Percentiles rank a stretch among this genome's conserved stretches.
Conservation (phyloP, 37 sponge, comb jelly and placozoan genomes). For the Hexactinellida sp. region DNA sequence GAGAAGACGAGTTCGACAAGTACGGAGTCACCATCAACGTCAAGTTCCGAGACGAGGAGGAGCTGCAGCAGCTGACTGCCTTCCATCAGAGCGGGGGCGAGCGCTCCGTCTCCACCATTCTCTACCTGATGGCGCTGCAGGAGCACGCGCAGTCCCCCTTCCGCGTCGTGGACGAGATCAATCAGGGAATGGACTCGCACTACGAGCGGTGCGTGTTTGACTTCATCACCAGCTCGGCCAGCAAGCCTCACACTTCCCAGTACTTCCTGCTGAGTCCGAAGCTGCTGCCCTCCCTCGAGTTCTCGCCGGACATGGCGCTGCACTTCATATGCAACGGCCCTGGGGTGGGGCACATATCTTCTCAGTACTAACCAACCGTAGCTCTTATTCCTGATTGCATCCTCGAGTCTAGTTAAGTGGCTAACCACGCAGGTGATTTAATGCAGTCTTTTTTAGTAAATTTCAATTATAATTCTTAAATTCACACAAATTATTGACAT, state of each 20-base stretch:
- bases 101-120: conserved; percentile 92
- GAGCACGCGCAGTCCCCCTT: conserved; percentile 85
- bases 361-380: neutral
- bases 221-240: conserved; percentile 62
- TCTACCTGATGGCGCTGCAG: conserved; percentile 94
- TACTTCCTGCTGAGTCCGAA: conserved; percentile 96
- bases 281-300: conserved; percentile 27
- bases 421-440: too few species aligned
- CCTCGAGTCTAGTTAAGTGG: too few species aligned
- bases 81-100: conserved; percentile 94
- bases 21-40: conserved; percentile 80
- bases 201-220: conserved; percentile 88
- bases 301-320: neutral
- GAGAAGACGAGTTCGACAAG: conserved; percentile 60
- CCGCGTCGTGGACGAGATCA: conserved; percentile 81
- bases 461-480: too few species aligned
- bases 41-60: conserved; percentile 74
- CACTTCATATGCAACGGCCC: conserved; percentile 9
- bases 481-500: too few species aligned
- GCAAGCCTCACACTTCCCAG: conserved; percentile 58
- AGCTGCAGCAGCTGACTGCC: conserved; percentile 70
- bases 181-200: conserved; percentile 95
- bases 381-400: too few species aligned
- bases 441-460: too few species aligned
- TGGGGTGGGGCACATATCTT: neutral